Conservation (phyloP, 2,113 vertebrate species). For the Elgaria multicarinata region DNA sequence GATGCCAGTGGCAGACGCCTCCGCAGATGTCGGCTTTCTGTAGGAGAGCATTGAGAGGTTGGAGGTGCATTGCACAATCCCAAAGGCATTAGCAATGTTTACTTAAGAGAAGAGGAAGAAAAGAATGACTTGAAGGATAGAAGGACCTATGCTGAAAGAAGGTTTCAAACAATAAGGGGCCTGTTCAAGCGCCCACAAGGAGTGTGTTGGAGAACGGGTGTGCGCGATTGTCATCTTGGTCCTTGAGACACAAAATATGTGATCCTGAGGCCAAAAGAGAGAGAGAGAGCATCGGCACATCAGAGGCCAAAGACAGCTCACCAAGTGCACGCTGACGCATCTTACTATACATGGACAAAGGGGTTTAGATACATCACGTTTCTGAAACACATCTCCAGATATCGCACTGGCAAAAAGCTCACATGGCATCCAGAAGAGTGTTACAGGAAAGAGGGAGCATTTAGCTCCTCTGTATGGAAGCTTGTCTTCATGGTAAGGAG, state of each 20-base stretch:
- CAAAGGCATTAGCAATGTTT: background rate
- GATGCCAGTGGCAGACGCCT: background rate
- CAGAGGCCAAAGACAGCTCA: background rate
- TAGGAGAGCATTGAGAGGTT: background rate
- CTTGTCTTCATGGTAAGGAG: background rate
- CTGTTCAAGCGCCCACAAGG: background rate
- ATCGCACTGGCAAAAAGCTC: background rate
- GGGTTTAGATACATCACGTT: too few species aligned
- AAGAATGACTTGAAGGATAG: background rate
- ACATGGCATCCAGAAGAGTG: background rate
- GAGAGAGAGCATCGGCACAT: background rate
- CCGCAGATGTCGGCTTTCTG: background rate
- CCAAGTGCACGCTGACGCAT: too few species aligned
- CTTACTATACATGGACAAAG: background rate
- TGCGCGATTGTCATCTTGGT: background rate
- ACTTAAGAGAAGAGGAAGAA: conserved; percentile 18
- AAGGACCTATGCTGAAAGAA: background rate
- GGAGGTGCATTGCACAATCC: background rate
- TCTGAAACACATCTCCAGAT: background rate
- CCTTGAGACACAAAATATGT: background rate
- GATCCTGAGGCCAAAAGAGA: background rate
- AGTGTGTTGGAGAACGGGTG: too few species aligned
- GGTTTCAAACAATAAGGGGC: background rate
- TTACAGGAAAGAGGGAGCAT: background rate
- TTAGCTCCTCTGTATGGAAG: background rate